phyloP scores from a whole-genome alignment of 2,113 vertebrate species.

The Scartelaos histophorus region DNA sequence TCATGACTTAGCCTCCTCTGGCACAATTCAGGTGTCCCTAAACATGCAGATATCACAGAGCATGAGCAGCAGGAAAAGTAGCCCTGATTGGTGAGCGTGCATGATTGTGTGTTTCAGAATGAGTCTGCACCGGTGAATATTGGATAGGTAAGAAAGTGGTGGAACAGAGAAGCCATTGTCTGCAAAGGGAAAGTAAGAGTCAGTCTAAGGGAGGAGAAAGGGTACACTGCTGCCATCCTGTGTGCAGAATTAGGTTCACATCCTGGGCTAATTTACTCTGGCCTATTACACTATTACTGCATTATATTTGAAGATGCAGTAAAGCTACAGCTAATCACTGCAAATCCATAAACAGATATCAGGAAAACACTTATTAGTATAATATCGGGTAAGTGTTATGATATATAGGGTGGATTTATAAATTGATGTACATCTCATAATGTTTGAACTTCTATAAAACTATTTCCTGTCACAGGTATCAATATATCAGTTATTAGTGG shows the following conservation, averaged over 20 bases:
- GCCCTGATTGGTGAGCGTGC: conserved; percentile 9
- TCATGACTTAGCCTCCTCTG: conserved; percentile 28
- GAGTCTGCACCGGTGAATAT: conserved; percentile 27
- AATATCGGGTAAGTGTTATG: too few species aligned
- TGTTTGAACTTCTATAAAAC: too few species aligned
- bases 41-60: background rate
- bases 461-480: too few species aligned
- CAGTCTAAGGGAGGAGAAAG: conserved; percentile 42
- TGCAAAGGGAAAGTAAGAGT: conserved; percentile 40
- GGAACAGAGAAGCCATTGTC: conserved; percentile 60
- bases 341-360: too few species aligned
- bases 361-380: too few species aligned
- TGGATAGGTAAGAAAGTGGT: conserved; percentile 60
- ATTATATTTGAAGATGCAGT: background rate
- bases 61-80: conserved; percentile 7
- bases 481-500: too few species aligned
- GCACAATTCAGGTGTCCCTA: conserved; percentile 17
- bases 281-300: background rate
- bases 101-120: conserved; percentile 8
- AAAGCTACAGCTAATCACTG: background rate
- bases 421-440: too few species aligned
- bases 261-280: background rate
- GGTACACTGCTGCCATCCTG: conserved; percentile 8
- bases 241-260: conserved; percentile 7
- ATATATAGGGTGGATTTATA: too few species aligned